Conservation (phyloP, 2,888 invertebrate genomes). For the Strigamia crassipes region DNA sequence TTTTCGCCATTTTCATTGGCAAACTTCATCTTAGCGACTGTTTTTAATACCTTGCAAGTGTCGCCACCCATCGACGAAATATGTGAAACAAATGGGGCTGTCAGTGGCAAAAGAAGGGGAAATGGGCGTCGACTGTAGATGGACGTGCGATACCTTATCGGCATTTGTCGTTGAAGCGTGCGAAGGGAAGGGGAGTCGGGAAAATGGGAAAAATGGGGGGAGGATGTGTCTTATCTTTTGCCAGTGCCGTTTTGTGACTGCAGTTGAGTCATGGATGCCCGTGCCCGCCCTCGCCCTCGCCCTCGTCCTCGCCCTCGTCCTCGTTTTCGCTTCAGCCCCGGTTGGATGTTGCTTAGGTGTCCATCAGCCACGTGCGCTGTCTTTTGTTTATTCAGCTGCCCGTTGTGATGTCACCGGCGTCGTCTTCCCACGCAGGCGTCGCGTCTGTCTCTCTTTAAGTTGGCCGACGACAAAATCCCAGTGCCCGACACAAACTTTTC, state of each 20-base stretch:
- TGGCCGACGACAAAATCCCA: constrained; percentile 4
- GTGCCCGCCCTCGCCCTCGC: not conserved
- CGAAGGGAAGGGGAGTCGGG: too few relatives aligned
- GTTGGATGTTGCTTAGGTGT: not conserved
- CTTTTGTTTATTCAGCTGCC: constrained; percentile 10
- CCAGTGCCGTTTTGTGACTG: not conserved
- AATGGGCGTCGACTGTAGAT: constrained; percentile 1
- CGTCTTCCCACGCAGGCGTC: not conserved
- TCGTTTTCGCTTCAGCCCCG: too few relatives aligned
- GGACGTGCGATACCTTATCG: not conserved
- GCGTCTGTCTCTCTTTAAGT: not conserved
- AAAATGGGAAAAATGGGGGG: not conserved
- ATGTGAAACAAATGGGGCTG: too few relatives aligned
- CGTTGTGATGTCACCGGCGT: constrained; percentile 3
- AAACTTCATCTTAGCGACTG: too few relatives aligned
- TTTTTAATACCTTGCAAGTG: too few relatives aligned
- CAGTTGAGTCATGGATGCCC: not conserved
- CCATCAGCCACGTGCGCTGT: constrained; percentile 4
- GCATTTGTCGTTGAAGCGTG: not conserved
- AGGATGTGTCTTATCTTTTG: not conserved
- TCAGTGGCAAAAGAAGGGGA: not conserved
- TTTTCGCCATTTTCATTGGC: too few relatives aligned
- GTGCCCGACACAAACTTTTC: constrained; percentile 10
- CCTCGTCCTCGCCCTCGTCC: too few relatives aligned
- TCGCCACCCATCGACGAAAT: too few relatives aligned